Evolutionary conservation across 2,888 invertebrate species (phyloP), one percentile per base, ranked within the genome.

Genomic region (Dascillus cervinus): DNA sequence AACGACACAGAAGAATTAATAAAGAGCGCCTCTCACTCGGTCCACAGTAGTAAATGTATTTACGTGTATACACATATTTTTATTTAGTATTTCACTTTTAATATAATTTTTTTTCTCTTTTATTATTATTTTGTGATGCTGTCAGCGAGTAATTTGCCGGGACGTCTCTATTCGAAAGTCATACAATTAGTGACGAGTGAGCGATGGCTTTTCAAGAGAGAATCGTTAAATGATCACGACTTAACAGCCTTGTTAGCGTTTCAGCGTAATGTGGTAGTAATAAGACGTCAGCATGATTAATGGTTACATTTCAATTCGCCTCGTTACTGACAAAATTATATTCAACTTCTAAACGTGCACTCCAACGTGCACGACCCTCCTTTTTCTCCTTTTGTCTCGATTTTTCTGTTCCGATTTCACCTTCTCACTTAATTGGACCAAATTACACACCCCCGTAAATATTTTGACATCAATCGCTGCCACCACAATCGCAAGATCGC

Each of bases 201-300:
- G 26, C 29, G 29, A 31, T 30, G 37, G 32, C 13, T 31, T 39
- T 32, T 35, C n/a, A n/a, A n/a, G n/a, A 24, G 32, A 30, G 27
- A 34, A 34, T 38, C 33, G 29, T 38, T 38, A 38, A 34, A 26
- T 28, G 52, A 53, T 54, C 53, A 55, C 52, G 53, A 52, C 44
- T 46, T 49, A 47, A 47, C 45, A 47, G 51, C 45, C 56, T 58
- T 53, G 55, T 58, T 58, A 57, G 41, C 44, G 44, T 38, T 40
- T 39, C 34, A 46, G 55, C 60, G 58, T 59, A 60, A 59, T 54
- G 48, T 58, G 56, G 58, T 60, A 60, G 60, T 60, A 59, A 61
- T 58, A 56, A 58, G 53, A 54, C 54, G 55, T 59, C 56, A 54
- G 38, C 41, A 44, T 60, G 61, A 61, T 61, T 59, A 60, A 61